Evolutionary conservation across 1,140 invertebrate species (phyloP).

Genomic region (Colletes gigas): DNA sequence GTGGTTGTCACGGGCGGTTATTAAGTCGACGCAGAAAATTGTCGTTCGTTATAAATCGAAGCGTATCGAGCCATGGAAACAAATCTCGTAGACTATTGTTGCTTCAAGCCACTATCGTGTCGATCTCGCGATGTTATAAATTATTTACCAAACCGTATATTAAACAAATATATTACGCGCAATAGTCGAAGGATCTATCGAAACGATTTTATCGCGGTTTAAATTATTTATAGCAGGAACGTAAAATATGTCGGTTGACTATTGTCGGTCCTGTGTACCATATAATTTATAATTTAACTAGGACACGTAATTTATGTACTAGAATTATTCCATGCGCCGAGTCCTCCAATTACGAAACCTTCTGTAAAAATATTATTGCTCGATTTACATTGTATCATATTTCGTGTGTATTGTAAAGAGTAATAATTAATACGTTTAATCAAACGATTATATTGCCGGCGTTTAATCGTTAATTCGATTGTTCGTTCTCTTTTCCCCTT

Average conservation of each 20-base stretch:
- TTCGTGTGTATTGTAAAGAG: not conserved
- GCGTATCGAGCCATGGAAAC: not conserved
- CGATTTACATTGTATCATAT: not conserved
- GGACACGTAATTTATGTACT: no score
- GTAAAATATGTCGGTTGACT: no score
- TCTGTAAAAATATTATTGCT: not conserved
- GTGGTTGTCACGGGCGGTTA: not conserved
- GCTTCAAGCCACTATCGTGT: not conserved
- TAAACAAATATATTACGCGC: no score
- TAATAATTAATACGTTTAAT: constrained; percentile 3
- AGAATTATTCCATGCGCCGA: no score
- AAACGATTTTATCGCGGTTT: no score
- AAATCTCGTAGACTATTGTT: not conserved
- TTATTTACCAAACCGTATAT: not conserved
- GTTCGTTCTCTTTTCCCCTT: not conserved
- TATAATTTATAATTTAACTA: no score
- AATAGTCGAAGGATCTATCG: no score
- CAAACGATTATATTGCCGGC: constrained; percentile 13
- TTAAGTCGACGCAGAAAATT: not conserved
- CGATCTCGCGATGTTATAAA: not conserved
- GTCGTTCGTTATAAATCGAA: not conserved
- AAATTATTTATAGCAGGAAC: no score
- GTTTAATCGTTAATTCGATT: not conserved
- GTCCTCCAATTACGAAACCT: no score
- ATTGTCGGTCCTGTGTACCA: no score